Base-by-base conservation (phyloP, 2,797 vertebrate genomes). In the Morelia viridis region DNA sequence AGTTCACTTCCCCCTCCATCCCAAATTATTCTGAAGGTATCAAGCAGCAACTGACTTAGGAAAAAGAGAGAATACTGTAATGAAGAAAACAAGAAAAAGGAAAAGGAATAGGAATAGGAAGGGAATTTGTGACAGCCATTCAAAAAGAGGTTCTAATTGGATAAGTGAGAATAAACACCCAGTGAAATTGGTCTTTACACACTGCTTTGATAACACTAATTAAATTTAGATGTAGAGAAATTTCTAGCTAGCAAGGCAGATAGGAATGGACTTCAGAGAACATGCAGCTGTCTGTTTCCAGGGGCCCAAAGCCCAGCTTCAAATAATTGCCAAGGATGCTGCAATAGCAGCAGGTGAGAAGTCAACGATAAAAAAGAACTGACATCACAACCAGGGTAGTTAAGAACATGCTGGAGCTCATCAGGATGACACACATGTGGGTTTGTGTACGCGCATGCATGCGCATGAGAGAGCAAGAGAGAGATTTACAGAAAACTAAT, bases 131-230 rank as follows among this genome's bases (percentile, higher is more conserved):
- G 90, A 41, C 89, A 92, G 68, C 76, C 71, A 90, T 64, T 60
- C 85, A 90, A 93, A 94, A 94, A 91, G 95, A 1, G 94, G 95
- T 95, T 95, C 96, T 95, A 97, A 62, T 92, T 93, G 90, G 95
- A 95, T 96, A 91, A 95, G 93, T 90, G 86, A 9, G 31, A 50
- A 3, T 10, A n/a, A 89, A 50, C 3, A 60, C 7, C 61, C 83
- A 65, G 5, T 10, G 10, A 85, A 35, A 62, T 9, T 62, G 22
- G 13, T 2, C 60, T 58, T 89, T 68, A 60, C 8, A 61, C 13
- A 46, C n/a, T 41, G 1, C 2, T 24, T 58, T 91, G 56, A 15
- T 41, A 12, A 85, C 1, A 85, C 19, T 88, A 13, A 88, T 84
- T 60, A 9, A 57, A 10, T 88, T 88, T 88, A 56, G 9, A 89